phyloP scores from a whole-genome alignment of 2,797 vertebrate species.

The Enteromius treurensis region DNA sequence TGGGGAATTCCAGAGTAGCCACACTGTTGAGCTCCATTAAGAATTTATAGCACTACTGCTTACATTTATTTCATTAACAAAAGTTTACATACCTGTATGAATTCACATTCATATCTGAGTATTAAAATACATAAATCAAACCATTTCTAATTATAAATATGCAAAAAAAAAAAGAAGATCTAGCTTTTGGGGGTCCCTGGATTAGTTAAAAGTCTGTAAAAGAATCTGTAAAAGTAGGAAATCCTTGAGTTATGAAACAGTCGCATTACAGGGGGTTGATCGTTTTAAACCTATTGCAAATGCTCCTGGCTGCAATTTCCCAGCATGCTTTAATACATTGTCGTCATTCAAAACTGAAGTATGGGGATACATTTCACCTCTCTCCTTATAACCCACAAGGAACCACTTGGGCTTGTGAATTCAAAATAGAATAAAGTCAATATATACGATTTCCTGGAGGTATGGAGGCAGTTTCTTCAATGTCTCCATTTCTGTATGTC shows the following conservation, averaged over 20 bases:
- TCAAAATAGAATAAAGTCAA: conserved; percentile 42
- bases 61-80: not conserved
- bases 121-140: not conserved
- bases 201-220: not conserved
- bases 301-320: conserved; percentile 19
- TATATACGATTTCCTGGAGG: conserved; percentile 19
- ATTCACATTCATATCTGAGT: not conserved
- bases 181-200: not conserved
- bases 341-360: conserved; percentile 30
- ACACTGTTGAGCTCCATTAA: not conserved
- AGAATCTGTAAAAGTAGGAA: not conserved
- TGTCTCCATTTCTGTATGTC: conserved; percentile 22
- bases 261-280: not conserved
- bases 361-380: conserved; percentile 26
- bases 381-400: conserved; percentile 24
- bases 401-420: conserved; percentile 27
- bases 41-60: not conserved
- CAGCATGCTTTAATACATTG: conserved; percentile 32
- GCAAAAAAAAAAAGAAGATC: not conserved
- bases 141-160: not conserved
- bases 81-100: not conserved
- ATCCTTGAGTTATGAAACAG: not conserved
- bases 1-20: not conserved
- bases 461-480: conserved; percentile 27
- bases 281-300: conserved; percentile 26